Evolutionary conservation across 2,797 vertebrate species (phyloP), one percentile per base, ranked within the genome.

Genomic region (Microctenopoma steveboyesi): DNA sequence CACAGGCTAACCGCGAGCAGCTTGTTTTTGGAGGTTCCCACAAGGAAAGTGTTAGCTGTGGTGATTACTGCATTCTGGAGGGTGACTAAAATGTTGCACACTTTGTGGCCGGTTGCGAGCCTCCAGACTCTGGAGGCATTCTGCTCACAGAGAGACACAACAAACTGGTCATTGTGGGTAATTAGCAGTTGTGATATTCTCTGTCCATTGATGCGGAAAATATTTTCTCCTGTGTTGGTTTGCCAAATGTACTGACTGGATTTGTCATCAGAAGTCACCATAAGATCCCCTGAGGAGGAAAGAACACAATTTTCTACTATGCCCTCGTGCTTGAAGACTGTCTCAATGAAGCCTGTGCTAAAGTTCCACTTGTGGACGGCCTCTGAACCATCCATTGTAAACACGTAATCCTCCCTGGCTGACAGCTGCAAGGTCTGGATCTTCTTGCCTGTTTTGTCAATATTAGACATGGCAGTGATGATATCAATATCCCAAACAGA

Each of bases 401-500:
- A 99, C 69, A 99, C 94, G 67, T 96, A 95, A 83, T 99, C 98
- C 57, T 98, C 98, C 89, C 96, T 93, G n/a, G 95, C 91, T 2
- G 97, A 96, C 72, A 99, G 87, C 88, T 96, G 92, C 86, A 99
- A 85, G 37, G 89, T 96, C 76, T 96, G 96, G 72, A 99, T 98
- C 69, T 95, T 95, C 85, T 97, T 98, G 66, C 98, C 98, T 33
- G 98, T 99, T 93, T 99, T 99, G 89, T 99, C 98, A 52, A 99
- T 99, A 81, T 99, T 99, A 64, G 98, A 99, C 97, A 99, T 99
- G 57, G 98, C 98, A n/a, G 96, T 99, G 91, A 99, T 99, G 63
- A 99, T 98, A 72, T 99, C 98, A 84, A 99, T 96, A 86, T 99
- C 98, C 98, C 98, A 99, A 5, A 99, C 93, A n/a, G 98, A 99